Conservation (phyloP, 2,888 invertebrate species). For the Chrysodeixis includens region DNA sequence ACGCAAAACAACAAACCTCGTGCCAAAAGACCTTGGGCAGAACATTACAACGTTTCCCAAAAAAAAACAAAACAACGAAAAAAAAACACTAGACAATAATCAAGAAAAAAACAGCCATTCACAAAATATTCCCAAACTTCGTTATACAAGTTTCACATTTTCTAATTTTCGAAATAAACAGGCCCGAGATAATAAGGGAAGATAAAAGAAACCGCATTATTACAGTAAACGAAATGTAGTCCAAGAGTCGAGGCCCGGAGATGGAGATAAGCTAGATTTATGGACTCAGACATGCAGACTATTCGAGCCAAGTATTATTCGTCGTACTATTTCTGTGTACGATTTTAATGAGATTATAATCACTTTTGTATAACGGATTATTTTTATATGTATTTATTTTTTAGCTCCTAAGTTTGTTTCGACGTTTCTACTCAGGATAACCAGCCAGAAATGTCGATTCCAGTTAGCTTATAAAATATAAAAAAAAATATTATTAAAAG, state of each 20-base stretch:
- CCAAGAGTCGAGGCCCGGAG: conserved; percentile 42
- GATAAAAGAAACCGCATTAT: conserved; percentile 60
- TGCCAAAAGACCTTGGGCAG: neutral
- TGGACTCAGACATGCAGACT: conserved; percentile 46
- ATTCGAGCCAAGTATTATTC: conserved; percentile 26
- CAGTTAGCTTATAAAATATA: too few relatives aligned
- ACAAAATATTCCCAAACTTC: conserved; percentile 39
- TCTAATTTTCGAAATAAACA: conserved; percentile 59
- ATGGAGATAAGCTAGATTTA: conserved; percentile 54
- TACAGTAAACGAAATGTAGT: conserved; percentile 55
- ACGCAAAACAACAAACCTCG: neutral
- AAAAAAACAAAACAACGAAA: neutral
- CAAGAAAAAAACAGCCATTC: conserved; percentile 28
- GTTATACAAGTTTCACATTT: conserved; percentile 41
- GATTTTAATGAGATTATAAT: neutral
- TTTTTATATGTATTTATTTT: too few relatives aligned
- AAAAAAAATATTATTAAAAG: too few relatives aligned
- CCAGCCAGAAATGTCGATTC: too few relatives aligned
- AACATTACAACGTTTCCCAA: neutral
- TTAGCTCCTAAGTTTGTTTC: too few relatives aligned
- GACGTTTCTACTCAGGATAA: too few relatives aligned
- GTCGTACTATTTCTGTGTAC: conserved; percentile 40
- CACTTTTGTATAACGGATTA: neutral
- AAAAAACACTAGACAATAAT: conserved; percentile 18
- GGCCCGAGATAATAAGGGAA: conserved; percentile 60